Base-by-base conservation (phyloP, 2,888 invertebrate genomes). In the Conus canariensis region DNA sequence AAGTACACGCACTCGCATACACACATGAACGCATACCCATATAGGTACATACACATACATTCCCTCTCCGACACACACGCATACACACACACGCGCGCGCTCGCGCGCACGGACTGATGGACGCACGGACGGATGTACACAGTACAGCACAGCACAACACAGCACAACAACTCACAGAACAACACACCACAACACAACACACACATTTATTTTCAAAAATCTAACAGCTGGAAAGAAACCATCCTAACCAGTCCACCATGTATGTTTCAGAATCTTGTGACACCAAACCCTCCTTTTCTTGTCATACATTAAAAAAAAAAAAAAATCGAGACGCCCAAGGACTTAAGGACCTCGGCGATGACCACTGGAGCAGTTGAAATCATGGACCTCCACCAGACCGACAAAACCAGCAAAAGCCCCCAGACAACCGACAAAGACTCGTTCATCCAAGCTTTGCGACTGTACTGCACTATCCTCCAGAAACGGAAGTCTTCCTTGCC, bases 51-150 rank as follows among this genome's bases (percentile, higher is more conserved):
- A 80, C 77, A 80, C 77, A 77, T 30, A 80, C 83, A 83, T 56
- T 19, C 56, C 56, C 58, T 56, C 83, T 19, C 83, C 56, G 56
- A 83, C 83, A 83, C 83, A 83, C 83, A 83, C 83, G 58, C 83
- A 22, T 58, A 30, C 25, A 12, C 80, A 80, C 80, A 77, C 77
- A 77, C 77, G 25, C 25, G 25, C 77, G 6, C 77, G 25, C 3
- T 0, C 30, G 10, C 30, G 25, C 25, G 9, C 77, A 30, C 80
- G 25, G 10, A 30, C 80, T 10, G 30, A 30, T 30, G 4, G 30
- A 80, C 80, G 10, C 80, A 80, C 80, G 25, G 7, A 30, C 80
- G 10, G 30, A 80, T 9, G 10, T 16, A 56, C 80, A 80, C 80
- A 80, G 45, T 3, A 45, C 45, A 45, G 45, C 45, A 45, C 45